A percentile compares a stretch with the other conserved stretches of the same genome.
These are phyloP conservation scores for Diaperis boleti DNA, from an alignment of 2,888 invertebrate genomes.

Conservation along the genomic window DNA sequence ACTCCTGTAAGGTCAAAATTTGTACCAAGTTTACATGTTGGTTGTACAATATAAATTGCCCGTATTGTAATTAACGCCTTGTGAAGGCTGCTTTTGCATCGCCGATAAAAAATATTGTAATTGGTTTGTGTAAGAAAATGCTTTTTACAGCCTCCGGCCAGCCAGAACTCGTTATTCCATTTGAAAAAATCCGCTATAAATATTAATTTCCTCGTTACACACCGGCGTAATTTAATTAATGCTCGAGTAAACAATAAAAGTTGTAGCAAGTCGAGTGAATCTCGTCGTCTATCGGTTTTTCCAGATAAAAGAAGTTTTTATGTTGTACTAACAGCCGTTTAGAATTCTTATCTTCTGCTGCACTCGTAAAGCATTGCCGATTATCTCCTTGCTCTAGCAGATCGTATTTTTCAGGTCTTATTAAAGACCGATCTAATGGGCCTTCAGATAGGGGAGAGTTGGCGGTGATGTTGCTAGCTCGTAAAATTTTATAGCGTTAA, in stretches of 20 bases:
- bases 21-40: not conserved
- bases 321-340: constrained; percentile 18
- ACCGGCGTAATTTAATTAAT: constrained; percentile 31
- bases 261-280: constrained; percentile 26
- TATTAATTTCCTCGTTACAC: constrained; percentile 34
- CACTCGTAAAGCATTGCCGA: constrained; percentile 2
- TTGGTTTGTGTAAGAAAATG: constrained; percentile 33
- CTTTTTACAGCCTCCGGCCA: constrained; percentile 22
- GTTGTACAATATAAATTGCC: not conserved
- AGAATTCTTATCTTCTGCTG: constrained; percentile 19
- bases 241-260: constrained; percentile 27
- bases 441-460: too few species aligned
- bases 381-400: constrained; percentile 6
- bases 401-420: constrained; percentile 22
- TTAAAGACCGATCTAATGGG: constrained; percentile 6
- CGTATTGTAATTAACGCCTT: constrained; percentile 10
- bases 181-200: constrained; percentile 28
- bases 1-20: not conserved
- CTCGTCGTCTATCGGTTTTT: constrained; percentile 26
- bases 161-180: constrained; percentile 24
- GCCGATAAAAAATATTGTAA: constrained; percentile 29
- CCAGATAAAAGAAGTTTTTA: constrained; percentile 24
- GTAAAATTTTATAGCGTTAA: too few species aligned
- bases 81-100: constrained; percentile 20
- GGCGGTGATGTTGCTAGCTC: too few species aligned